Base-by-base conservation (phyloP, 2,797 vertebrate species). In the Coranthus polyacanthus region DNA sequence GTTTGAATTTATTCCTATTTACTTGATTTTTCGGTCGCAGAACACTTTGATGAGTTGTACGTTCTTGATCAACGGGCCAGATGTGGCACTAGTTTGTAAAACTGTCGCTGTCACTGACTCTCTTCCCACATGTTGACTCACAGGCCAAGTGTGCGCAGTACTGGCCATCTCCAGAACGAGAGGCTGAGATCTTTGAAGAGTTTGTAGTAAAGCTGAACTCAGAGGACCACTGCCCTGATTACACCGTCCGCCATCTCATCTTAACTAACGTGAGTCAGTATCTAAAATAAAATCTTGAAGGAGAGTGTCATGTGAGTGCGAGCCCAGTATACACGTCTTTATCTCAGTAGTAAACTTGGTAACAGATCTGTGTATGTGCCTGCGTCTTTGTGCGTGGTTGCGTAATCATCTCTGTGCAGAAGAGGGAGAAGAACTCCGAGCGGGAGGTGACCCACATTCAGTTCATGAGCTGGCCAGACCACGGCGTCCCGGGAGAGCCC, bases 401-500 rank as follows among this genome's bases (percentile, higher is more conserved):
- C n/a, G n/a, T n/a, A n/a, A n/a, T n/a, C n/a, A n/a, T n/a, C n/a
- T n/a, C 29, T 60, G 12, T 63, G 42, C 74, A 98, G 97, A 95
- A 90, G 83, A 94, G 87, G 65, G 97, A 98, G 24, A 97, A 95
- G 55, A 83, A 83, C 58, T 4, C 89, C 0, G 95, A 96, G 74
- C 93, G 98, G 75, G 96, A 96, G 38, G 94, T 99, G 69, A 98
- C 96, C 8, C 98, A 99, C 64, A 97, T 99, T 78, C 98, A 99
- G 83, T 99, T 99, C 87, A 96, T 92, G 64, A 97, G 97, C 52
- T 99, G 98, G 98, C 98, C 98, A 0, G 97, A 99, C 79, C 98
- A 99, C 0, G 98, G 98, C 0, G 96, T 99, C 0, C 98, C 97
- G 0, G 94, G 94, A 1, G 96, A 99, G 18, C 92, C 98, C 0